phyloP scores from a whole-genome alignment of 2,888 invertebrate genomes.

The Ashinkailepas kermadecensis region DNA sequence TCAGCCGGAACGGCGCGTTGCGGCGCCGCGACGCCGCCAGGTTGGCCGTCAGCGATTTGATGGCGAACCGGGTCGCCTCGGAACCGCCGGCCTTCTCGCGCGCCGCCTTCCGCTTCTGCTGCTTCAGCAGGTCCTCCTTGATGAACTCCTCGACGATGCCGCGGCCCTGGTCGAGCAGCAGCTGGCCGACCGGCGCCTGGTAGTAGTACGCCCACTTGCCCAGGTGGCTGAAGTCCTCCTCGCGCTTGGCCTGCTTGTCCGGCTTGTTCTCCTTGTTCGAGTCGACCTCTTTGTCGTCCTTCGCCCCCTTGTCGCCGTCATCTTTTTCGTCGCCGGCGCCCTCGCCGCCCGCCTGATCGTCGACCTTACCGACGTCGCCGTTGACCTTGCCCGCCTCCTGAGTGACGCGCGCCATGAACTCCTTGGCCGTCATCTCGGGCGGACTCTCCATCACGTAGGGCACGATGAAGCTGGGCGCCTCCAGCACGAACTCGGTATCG shows the following conservation, averaged over 20 bases:
- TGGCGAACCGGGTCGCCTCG: constrained; percentile 61
- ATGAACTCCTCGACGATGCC: constrained; percentile 88
- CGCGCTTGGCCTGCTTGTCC: constrained; percentile 27
- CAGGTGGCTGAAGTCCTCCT: constrained; percentile 31
- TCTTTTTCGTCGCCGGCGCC: constrained; percentile 26
- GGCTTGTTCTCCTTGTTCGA: constrained; percentile 43
- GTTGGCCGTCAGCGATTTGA: constrained; percentile 72
- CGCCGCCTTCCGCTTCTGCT: constrained; percentile 65
- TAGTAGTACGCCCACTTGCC: constrained; percentile 34
- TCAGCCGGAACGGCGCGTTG: constrained; percentile 67
- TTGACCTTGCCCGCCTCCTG: constrained; percentile 34
- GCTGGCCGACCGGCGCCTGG: constrained; percentile 54
- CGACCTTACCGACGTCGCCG: constrained; percentile 29
- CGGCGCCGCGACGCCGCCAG: constrained; percentile 77
- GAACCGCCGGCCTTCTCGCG: constrained; percentile 49
- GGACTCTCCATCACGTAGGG: constrained; percentile 90
- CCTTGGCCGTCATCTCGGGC: constrained; percentile 50
- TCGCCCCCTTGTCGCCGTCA: constrained; percentile 45
- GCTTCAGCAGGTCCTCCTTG: constrained; percentile 79
- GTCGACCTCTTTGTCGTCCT: constrained; percentile 41
- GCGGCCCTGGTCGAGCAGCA: constrained; percentile 83
- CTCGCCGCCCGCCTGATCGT: constrained; percentile 38
- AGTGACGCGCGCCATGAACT: constrained; percentile 36
- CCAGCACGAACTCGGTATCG: constrained; percentile 78
- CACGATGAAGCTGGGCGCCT: constrained; percentile 86